These are phyloP conservation scores for Eristalis tenax DNA, from an alignment of 2,888 invertebrate species.

Conservation along the genomic window DNA sequence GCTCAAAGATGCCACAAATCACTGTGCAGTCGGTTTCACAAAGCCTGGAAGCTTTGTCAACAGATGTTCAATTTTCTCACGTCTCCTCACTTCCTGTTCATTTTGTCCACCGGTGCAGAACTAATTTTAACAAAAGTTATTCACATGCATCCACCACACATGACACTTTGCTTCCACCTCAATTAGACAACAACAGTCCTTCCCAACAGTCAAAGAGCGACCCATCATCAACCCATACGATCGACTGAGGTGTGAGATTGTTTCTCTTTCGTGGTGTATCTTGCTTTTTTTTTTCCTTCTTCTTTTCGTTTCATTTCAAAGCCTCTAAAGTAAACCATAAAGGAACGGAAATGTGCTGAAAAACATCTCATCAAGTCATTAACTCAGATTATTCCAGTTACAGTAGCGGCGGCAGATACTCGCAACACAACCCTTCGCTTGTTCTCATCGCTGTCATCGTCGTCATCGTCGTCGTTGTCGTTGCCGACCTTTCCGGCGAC, in stretches of 20 bases:
- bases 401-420: slow-evolving; percentile 12
- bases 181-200: neutral
- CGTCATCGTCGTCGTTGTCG: neutral
- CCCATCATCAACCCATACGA: neutral
- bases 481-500: slow-evolving; percentile 2
- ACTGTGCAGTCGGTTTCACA: neutral
- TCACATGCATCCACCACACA: neutral
- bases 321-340: slow-evolving; percentile 2
- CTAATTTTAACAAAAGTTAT: neutral
- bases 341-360: slow-evolving; percentile 40
- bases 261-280: neutral
- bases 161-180: neutral
- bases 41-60: neutral
- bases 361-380: slow-evolving; percentile 35
- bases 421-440: slow-evolving; percentile 8
- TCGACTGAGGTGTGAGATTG: neutral
- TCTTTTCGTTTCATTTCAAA: neutral
- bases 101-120: neutral
- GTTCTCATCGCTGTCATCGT: neutral
- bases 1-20: too few relatives aligned
- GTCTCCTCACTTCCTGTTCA: neutral
- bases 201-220: neutral
- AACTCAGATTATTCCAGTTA: slow-evolving; percentile 28
- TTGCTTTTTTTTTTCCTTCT: neutral
- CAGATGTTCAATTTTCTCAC: neutral